Percentiles rank a stretch among this genome's conserved stretches.
These are phyloP conservation scores for Tipula lateralis DNA, from an alignment of 2,888 invertebrate species.

Conservation along the genomic window DNA sequence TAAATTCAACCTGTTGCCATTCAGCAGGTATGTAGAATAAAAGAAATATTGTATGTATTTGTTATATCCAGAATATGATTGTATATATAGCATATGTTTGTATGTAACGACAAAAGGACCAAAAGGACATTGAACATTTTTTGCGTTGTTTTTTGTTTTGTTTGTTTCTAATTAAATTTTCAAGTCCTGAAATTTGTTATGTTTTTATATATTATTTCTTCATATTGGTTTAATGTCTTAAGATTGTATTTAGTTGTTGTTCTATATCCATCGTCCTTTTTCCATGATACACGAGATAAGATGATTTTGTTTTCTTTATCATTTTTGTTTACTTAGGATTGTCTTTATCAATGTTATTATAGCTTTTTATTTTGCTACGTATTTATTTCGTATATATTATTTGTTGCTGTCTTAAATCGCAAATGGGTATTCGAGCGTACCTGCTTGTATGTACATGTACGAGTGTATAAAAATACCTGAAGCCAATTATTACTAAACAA, in stretches of 20 bases:
- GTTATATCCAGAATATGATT: not conserved
- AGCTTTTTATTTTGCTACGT: not conserved
- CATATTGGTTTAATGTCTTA: not conserved
- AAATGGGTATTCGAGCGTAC: not conserved
- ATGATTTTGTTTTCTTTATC: not conserved
- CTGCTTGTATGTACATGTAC: not conserved
- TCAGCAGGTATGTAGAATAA: not conserved
- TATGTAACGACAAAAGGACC: not conserved
- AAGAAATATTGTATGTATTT: not conserved
- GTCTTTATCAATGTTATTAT: not conserved
- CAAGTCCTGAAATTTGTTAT: not conserved
- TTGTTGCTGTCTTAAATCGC: not conserved
- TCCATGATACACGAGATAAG: not conserved
- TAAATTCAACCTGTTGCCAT: conserved; percentile 19
- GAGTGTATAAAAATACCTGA: not conserved
- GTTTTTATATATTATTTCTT: not conserved
- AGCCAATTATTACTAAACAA: not conserved
- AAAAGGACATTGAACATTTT: not conserved
- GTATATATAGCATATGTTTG: not conserved
- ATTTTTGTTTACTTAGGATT: not conserved
- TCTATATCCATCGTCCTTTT: not conserved
- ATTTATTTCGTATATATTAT: not conserved
- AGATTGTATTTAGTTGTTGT: not conserved
- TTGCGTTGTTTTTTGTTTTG: not conserved
- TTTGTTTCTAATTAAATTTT: conserved; percentile 19